Evolutionary conservation across 2,888 invertebrate genomes (phyloP).

Genomic region (Archips crataeganus): DNA sequence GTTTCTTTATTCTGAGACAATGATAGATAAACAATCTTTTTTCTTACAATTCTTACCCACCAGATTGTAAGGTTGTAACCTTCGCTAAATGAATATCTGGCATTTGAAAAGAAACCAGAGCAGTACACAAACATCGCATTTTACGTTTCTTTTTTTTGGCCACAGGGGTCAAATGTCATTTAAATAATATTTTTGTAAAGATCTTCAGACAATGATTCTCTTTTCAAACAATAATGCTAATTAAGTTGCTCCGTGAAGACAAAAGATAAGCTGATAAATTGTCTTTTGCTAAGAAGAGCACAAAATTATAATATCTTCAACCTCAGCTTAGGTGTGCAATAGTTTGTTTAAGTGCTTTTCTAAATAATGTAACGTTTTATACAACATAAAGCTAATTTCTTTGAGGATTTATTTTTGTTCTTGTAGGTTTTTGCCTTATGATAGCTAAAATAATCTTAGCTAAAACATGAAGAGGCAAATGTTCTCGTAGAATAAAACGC

Average conservation of each 20-base stretch:
- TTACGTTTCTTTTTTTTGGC: too few relatives aligned
- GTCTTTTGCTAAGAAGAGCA: neutral
- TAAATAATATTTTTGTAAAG: neutral
- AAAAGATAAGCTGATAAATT: neutral
- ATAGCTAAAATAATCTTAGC: conserved; percentile 1
- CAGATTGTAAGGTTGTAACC: too few relatives aligned
- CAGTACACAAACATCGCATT: too few relatives aligned
- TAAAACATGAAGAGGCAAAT: neutral
- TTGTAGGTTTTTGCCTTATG: neutral
- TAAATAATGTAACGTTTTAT: conserved; percentile 14
- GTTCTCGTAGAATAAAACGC: neutral
- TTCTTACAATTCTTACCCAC: too few relatives aligned
- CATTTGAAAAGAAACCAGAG: too few relatives aligned
- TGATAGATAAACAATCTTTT: too few relatives aligned
- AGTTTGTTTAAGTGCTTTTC: conserved; percentile 20
- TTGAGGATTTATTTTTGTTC: conserved; percentile 5
- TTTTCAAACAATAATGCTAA: neutral
- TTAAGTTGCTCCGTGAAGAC: neutral
- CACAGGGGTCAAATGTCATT: neutral
- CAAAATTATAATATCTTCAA: neutral
- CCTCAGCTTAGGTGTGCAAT: neutral
- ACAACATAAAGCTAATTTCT: conserved; percentile 5
- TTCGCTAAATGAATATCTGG: too few relatives aligned
- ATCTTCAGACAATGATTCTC: too few relatives aligned
- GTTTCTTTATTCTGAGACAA: too few relatives aligned